Evolutionary conservation across 2,113 vertebrate species (phyloP).

Genomic region (Cricetomys ansorgei): DNA sequence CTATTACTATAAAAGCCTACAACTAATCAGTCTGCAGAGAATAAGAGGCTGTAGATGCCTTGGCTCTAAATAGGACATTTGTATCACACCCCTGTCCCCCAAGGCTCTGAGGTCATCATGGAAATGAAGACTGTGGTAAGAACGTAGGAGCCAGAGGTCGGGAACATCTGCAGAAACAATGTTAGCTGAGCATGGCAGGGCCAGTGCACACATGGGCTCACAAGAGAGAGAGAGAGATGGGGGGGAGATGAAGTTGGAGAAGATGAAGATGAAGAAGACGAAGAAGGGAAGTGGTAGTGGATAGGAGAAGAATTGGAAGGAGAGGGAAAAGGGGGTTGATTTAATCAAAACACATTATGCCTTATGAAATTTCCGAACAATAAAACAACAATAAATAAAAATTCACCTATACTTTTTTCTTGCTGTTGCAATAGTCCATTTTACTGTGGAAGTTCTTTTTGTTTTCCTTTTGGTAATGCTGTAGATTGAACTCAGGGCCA

Average conservation of each 20-base stretch:
- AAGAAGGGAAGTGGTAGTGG: background rate
- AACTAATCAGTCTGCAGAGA: background rate
- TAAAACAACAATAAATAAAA: background rate
- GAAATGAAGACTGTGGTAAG: background rate
- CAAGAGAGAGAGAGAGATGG: background rate
- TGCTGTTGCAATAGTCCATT: background rate
- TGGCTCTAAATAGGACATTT: background rate
- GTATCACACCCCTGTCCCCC: background rate
- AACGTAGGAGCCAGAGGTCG: background rate
- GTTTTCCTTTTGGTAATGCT: background rate
- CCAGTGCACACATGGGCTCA: background rate
- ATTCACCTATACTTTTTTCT: background rate
- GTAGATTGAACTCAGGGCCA: background rate
- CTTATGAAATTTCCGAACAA: background rate
- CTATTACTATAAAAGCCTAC: background rate
- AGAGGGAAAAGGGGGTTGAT: background rate
- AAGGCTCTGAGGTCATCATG: background rate
- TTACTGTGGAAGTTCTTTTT: background rate
- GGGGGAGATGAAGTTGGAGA: background rate
- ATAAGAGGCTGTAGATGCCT: background rate
- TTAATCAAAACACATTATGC: background rate
- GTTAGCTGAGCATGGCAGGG: background rate
- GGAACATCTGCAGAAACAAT: background rate
- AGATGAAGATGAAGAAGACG: too few relatives aligned
- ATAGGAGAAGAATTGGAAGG: background rate